These are phyloP conservation scores for Eurystomus gularis DNA, from an alignment of 2,113 vertebrate genomes.

Conservation along the genomic window DNA sequence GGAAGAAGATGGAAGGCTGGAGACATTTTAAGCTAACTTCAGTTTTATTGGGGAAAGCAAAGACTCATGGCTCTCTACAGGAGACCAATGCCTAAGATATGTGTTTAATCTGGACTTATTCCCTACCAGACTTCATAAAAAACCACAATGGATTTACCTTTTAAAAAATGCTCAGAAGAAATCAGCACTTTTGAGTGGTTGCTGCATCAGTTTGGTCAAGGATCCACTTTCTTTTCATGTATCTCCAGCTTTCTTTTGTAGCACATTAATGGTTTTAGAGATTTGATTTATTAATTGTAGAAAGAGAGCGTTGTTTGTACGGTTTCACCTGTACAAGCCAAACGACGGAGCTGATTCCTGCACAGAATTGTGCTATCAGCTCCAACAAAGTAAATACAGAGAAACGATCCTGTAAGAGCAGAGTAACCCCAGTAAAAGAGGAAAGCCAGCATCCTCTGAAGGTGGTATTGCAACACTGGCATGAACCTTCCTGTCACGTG, in stretches of 20 bases:
- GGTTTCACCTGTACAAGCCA: background rate
- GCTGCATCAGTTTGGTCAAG: background rate
- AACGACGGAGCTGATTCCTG: background rate
- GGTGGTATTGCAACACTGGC: background rate
- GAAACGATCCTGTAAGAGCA: background rate
- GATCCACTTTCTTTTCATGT: background rate
- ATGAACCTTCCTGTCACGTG: rapidly evolving
- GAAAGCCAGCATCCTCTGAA: background rate
- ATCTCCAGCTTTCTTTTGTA: background rate
- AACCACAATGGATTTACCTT: background rate
- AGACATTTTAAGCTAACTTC: background rate
- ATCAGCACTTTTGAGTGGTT: background rate
- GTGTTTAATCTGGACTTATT: background rate
- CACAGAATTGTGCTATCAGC: background rate
- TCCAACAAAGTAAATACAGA: background rate
- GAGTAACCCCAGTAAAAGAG: background rate
- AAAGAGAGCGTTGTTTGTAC: background rate
- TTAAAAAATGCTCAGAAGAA: background rate
- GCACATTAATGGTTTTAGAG: background rate
- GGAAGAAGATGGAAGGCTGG: background rate
- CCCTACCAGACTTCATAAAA: background rate
- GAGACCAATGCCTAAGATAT: background rate
- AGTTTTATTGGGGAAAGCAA: background rate
- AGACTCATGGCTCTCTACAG: background rate
- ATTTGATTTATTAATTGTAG: background rate